These are phyloP conservation scores for Drosophila antonietae DNA, from an alignment of 2,888 invertebrate genomes.

Conservation along the genomic window DNA sequence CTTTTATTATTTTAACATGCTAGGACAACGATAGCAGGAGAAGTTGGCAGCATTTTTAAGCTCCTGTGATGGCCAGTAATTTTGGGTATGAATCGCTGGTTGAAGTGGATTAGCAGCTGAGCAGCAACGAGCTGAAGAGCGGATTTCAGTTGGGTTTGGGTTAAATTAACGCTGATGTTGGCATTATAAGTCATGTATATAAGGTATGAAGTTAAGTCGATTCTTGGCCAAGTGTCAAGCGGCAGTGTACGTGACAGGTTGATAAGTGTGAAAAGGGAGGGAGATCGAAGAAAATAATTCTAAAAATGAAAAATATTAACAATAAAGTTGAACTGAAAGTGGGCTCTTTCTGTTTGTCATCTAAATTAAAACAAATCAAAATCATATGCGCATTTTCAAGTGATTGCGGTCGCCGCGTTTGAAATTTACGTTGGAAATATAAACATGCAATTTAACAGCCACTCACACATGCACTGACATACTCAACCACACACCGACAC, in stretches of 20 bases:
- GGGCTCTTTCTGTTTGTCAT: conserved; percentile 34
- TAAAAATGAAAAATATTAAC: too few relatives aligned
- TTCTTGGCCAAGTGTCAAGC: conserved; percentile 23
- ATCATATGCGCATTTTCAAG: conserved; percentile 75
- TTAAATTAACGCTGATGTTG: conserved; percentile 69
- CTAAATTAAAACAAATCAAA: conserved; percentile 78
- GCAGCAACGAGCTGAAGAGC: conserved; percentile 10
- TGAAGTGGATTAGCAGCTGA: conserved; percentile 45
- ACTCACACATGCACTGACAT: conserved; percentile 36
- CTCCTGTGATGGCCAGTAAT: conserved; percentile 74
- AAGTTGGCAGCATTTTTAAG: conserved; percentile 59
- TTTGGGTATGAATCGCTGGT: conserved; percentile 48
- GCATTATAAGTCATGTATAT: conserved; percentile 41
- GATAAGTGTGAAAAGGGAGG: conserved; percentile 15
- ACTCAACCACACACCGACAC: conserved; percentile 5
- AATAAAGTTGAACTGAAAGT: too few relatives aligned
- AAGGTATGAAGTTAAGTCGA: conserved; percentile 48
- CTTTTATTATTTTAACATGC: conserved; percentile 74
- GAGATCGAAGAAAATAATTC: too few relatives aligned
- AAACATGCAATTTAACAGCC: conserved; percentile 76
- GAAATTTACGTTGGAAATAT: conserved; percentile 60
- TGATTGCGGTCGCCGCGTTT: conserved; percentile 56
- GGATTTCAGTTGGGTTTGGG: conserved; percentile 30
- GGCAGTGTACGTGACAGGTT: conserved; percentile 42
- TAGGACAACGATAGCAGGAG: conserved; percentile 16